Percentiles rank a stretch among this genome's conserved stretches.
Evolutionary conservation across 1,140 invertebrate genomes (phyloP).

Genomic region (Neodiprion virginianus): DNA sequence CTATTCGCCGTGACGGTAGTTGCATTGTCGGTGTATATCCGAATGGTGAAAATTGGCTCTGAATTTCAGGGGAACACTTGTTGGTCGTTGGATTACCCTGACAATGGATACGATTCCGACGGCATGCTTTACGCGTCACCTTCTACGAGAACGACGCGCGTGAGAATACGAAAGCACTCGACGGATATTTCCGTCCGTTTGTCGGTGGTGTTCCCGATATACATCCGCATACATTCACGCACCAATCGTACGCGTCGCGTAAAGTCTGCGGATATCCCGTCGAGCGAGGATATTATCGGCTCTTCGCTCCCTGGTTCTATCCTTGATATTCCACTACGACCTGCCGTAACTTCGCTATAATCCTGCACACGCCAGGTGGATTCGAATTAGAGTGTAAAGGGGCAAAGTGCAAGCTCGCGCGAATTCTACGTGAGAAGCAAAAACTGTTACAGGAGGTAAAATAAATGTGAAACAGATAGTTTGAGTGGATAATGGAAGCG

Average conservation of each 20-base stretch:
- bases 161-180: background rate
- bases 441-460: too few relatives aligned
- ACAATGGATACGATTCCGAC: background rate
- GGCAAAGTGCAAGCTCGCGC: too few relatives aligned
- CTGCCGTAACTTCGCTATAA: too few relatives aligned
- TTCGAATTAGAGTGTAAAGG: too few relatives aligned
- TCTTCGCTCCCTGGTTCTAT: too few relatives aligned
- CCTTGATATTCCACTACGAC: too few relatives aligned
- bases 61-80: conserved; percentile 4
- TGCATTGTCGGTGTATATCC: background rate
- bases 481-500: too few relatives aligned
- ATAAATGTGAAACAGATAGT: too few relatives aligned
- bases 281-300: background rate
- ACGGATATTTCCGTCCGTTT: background rate
- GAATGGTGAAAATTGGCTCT: conserved; percentile 5
- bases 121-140: background rate
- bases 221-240: too few relatives aligned
- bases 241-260: too few relatives aligned
- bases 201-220: background rate
- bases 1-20: background rate
- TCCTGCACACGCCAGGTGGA: too few relatives aligned
- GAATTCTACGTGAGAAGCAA: too few relatives aligned
- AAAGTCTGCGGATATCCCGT: background rate
- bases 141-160: background rate
- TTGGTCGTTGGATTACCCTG: conserved; percentile 6